phyloP scores from a whole-genome alignment of 2,113 vertebrate species.

The Erythrolamprus reginae region DNA sequence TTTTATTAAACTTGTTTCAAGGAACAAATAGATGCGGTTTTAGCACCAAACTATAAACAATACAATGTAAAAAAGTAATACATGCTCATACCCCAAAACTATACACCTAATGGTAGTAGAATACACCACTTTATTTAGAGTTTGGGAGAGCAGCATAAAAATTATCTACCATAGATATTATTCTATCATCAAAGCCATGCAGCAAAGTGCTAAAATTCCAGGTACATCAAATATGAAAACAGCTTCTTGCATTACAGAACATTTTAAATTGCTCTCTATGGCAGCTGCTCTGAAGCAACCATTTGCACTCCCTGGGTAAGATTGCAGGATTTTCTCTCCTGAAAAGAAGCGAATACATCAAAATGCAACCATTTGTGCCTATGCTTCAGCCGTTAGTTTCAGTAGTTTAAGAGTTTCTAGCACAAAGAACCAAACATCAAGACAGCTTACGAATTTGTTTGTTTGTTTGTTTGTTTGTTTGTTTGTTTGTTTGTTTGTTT shows the following conservation, averaged over 20 bases:
- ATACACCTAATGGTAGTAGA: background rate
- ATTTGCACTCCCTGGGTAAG: background rate
- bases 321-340: background rate
- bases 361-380: background rate
- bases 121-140: background rate
- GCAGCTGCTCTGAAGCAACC: background rate
- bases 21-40: background rate
- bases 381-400: background rate
- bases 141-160: conserved; percentile 6
- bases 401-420: background rate
- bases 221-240: background rate
- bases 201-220: background rate
- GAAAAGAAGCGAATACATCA: background rate
- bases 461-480: too few relatives aligned
- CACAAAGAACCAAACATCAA: background rate
- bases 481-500: too few relatives aligned
- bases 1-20: background rate
- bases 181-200: background rate
- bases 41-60: background rate
- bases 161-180: background rate
- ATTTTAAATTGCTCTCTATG: background rate
- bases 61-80: background rate
- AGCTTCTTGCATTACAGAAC: background rate
- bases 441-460: too few relatives aligned
- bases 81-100: background rate